phyloP scores from a whole-genome alignment of 2,888 invertebrate species.

The Drosophila falleni region DNA sequence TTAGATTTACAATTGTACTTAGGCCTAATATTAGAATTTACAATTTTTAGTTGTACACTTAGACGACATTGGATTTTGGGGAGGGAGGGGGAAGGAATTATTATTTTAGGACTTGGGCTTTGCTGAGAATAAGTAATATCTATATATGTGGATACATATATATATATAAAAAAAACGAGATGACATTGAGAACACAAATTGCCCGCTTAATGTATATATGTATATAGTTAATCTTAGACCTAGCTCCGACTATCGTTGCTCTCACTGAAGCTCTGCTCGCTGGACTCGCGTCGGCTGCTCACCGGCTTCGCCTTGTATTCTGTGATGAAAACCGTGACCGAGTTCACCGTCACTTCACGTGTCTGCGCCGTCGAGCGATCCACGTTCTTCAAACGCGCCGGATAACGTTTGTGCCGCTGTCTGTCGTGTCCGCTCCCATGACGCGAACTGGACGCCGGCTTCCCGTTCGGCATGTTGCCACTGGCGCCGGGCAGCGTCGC shows the following conservation, averaged over 20 bases:
- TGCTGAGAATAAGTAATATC: slow-evolving; percentile 24
- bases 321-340: slow-evolving; percentile 98
- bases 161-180: slow-evolving; percentile 5
- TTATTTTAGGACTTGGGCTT: neutral
- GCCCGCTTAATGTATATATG: neutral
- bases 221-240: slow-evolving; percentile 45
- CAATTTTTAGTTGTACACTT: slow-evolving; percentile 66
- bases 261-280: slow-evolving; percentile 86
- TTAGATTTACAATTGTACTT: slow-evolving; percentile 75
- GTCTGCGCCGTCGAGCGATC: slow-evolving; percentile 97
- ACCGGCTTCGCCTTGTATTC: slow-evolving; percentile 94
- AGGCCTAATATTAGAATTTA: slow-evolving; percentile 79
- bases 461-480: slow-evolving; percentile 86
- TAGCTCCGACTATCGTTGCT: slow-evolving; percentile 86
- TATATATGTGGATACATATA: slow-evolving; percentile 17
- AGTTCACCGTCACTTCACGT: slow-evolving; percentile 98
- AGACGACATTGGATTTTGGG: slow-evolving; percentile 52
- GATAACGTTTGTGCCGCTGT: slow-evolving; percentile 88
- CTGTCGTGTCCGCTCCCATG: slow-evolving; percentile 86
- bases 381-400: slow-evolving; percentile 95
- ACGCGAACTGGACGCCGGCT: slow-evolving; percentile 83
- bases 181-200: slow-evolving; percentile 39
- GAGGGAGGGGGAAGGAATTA: neutral
- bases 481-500: slow-evolving; percentile 89
- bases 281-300: slow-evolving; percentile 84